Conservation (phyloP, 2,113 vertebrate species). For the Emydocephalus ijimae region DNA sequence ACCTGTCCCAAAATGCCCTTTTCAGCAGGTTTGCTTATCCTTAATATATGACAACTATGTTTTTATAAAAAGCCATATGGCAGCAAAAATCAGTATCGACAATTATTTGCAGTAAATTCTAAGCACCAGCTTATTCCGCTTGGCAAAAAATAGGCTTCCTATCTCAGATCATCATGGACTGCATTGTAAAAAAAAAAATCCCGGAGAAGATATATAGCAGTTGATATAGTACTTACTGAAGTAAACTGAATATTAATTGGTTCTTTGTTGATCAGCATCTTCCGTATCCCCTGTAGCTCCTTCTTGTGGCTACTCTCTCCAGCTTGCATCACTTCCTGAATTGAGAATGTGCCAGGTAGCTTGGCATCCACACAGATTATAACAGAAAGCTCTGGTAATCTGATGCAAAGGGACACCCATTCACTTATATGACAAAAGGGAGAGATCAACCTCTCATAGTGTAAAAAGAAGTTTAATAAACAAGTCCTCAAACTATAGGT, state of each 20-base stretch:
- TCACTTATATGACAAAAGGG: background rate
- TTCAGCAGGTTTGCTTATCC: background rate
- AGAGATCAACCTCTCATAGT: background rate
- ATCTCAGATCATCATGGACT: too few relatives aligned
- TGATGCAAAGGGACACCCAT: slow-evolving; percentile 49
- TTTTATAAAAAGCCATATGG: background rate
- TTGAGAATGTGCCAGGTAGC: slow-evolving; percentile 77
- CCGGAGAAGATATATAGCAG: background rate
- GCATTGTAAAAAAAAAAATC: background rate
- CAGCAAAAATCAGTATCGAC: background rate
- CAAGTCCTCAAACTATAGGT: background rate
- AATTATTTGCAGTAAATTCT: background rate
- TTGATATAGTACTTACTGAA: slow-evolving; percentile 75
- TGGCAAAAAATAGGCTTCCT: background rate
- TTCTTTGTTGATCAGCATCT: slow-evolving; percentile 76
- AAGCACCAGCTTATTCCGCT: background rate
- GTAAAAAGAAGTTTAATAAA: rapidly evolving
- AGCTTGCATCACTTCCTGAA: slow-evolving; percentile 83
- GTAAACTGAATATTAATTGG: slow-evolving; percentile 95
- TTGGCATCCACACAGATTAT: slow-evolving; percentile 78
- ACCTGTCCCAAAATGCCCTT: background rate
- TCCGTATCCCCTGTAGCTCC: slow-evolving; percentile 74
- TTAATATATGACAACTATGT: background rate
- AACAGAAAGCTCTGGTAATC: slow-evolving; percentile 82
- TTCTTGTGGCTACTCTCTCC: slow-evolving; percentile 69